Conservation (phyloP, 2,797 vertebrate species). For the Eurystomus glaucurus region DNA sequence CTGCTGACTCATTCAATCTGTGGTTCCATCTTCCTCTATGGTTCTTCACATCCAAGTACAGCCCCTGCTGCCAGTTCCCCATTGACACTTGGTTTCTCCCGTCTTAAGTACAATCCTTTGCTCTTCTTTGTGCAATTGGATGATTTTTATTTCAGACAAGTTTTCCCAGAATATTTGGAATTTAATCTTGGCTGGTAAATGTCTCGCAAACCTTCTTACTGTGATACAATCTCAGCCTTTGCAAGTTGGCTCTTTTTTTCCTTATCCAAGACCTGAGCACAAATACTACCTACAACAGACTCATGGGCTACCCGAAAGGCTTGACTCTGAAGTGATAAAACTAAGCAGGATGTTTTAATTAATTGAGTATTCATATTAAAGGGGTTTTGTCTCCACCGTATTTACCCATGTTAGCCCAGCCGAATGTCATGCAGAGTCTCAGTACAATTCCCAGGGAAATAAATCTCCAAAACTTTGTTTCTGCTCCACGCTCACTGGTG, state of each 20-base stretch:
- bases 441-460: neutral
- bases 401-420: neutral
- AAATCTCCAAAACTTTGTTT: neutral
- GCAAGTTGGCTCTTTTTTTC: neutral
- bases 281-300: neutral
- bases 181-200: neutral
- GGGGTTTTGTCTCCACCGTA: neutral
- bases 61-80: neutral
- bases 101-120: neutral
- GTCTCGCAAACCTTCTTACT: neutral
- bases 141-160: neutral
- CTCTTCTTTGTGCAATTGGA: neutral
- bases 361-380: neutral
- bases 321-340: neutral
- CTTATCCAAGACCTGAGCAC: neutral
- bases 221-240: neutral
- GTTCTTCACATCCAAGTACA: neutral
- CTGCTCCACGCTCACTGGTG: neutral
- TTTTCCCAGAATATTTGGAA: neutral
- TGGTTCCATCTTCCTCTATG: accelerated
- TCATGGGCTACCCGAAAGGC: neutral
- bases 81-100: neutral
- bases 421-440: neutral
- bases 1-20: neutral
- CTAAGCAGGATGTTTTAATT: neutral